Percentiles rank a stretch among this genome's conserved stretches.
Evolutionary conservation across 2,797 vertebrate genomes (phyloP).

Genomic region (Smutsia gigantea): DNA sequence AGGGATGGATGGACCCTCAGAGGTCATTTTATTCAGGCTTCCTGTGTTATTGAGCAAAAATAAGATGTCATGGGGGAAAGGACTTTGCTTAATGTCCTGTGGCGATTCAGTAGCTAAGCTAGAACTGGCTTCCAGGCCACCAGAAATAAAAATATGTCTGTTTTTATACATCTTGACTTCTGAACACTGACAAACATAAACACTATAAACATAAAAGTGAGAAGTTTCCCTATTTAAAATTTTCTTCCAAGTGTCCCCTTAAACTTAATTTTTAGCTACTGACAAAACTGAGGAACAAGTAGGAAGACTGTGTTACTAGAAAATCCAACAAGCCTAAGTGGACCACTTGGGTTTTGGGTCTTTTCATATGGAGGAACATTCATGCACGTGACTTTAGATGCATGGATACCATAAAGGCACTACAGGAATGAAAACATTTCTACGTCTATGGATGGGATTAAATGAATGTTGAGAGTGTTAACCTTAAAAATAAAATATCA

Average conservation of each 20-base stretch:
- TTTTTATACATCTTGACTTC: background rate
- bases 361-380: background rate
- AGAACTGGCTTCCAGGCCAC: background rate
- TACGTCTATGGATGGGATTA: background rate
- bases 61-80: background rate
- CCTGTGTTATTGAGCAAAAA: background rate
- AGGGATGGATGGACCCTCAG: background rate
- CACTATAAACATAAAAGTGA: background rate
- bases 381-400: background rate
- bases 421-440: background rate
- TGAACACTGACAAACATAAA: background rate
- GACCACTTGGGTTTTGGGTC: background rate
- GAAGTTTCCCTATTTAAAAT: background rate
- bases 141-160: background rate
- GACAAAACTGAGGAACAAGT: background rate
- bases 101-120: background rate
- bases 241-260: background rate
- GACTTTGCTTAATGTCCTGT: background rate
- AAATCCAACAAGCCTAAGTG: background rate
- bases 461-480: background rate
- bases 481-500: no score
- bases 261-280: background rate
- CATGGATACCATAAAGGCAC: background rate
- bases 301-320: background rate
- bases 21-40: background rate